Percentiles rank a stretch among this genome's conserved stretches.
Evolutionary conservation across 2,113 vertebrate species (phyloP).

Genomic region (Embiotoca jacksoni): DNA sequence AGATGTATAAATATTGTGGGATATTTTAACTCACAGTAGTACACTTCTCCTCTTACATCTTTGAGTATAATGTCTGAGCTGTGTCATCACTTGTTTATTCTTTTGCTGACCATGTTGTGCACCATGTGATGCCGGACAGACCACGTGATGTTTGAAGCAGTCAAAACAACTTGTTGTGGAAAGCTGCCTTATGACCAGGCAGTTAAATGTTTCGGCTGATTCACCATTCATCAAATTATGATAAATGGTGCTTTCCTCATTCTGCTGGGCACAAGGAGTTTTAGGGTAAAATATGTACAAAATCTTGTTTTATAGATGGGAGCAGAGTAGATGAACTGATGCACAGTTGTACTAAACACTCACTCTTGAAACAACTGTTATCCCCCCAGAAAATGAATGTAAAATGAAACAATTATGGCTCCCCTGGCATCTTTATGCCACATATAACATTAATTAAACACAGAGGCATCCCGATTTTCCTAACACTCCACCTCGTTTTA

Average conservation of each 20-base stretch:
- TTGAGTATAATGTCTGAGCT: not conserved
- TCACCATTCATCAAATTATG: not conserved
- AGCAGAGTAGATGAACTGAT: not conserved
- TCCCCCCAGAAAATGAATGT: not conserved
- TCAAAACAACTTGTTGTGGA: not conserved
- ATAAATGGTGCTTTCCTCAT: not conserved
- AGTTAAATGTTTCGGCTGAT: not conserved
- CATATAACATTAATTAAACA: constrained; percentile 8
- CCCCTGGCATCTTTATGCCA: constrained; percentile 8
- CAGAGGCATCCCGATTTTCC: constrained; percentile 2
- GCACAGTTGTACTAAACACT: not conserved
- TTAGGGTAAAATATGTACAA: not conserved
- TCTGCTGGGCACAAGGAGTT: not conserved
- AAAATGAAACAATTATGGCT: not conserved
- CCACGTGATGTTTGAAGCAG: constrained; percentile 22
- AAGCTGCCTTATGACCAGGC: not conserved
- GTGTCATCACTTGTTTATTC: constrained; percentile 1
- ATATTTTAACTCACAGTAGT: not conserved
- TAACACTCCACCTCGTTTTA: constrained; percentile 51
- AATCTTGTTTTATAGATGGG: not conserved
- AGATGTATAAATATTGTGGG: not conserved
- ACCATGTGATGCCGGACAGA: constrained; percentile 8
- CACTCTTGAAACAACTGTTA: not conserved
- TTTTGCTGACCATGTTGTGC: constrained; percentile 18
- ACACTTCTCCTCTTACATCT: not conserved